Base-by-base conservation (phyloP, 1,140 invertebrate species). In the Neelides sp. region DNA sequence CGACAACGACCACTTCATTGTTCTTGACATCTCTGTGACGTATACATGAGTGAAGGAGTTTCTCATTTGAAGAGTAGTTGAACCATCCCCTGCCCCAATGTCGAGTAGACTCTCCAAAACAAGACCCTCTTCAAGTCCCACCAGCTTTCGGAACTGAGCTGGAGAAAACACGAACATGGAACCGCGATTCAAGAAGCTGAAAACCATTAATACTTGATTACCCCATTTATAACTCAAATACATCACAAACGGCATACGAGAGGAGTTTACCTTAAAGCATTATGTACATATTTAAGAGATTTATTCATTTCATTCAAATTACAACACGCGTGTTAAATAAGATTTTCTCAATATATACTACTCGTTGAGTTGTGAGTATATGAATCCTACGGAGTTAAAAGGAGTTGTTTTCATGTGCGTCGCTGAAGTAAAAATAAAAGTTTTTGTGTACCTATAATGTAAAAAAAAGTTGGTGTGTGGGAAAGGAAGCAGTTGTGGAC, bases 131-230 rank as follows among this genome's bases (percentile, higher is more conserved):
- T 48, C 39, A 4, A 23, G 52, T 37, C 48, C 52, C 58, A 87
- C 69, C 44, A 93, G 69, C 48, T 69, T 65, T 54, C 73, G 68
- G 52, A 90, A 80, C 63, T 93, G 88, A 19, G 73, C 66, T 24
- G 72, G 67, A 0, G 88, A 93, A 56, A 90, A 78, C 2, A 95
- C 84, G 69, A 92, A 92, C 90, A 94, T 94, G 0, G 86, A 90
- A 13, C 90, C 90, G 35, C 89, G 73, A 15, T 80, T 76, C 7
- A 93, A 69, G 64, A 87, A 77, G 52, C 86, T 89, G 75, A 39
- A 68, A 71, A 54, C 44, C 47, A 34, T 30, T 46, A 51, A 53
- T 8, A 34, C 36, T 42, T 57, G 53, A 47, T n/a, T n/a, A n/a
- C n/a, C n/a, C n/a, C n/a, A n/a, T n/a, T n/a, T n/a, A n/a, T 34